phyloP scores from a whole-genome alignment of 1,140 invertebrate genomes.

The Pogonomyrmex barbatus region DNA sequence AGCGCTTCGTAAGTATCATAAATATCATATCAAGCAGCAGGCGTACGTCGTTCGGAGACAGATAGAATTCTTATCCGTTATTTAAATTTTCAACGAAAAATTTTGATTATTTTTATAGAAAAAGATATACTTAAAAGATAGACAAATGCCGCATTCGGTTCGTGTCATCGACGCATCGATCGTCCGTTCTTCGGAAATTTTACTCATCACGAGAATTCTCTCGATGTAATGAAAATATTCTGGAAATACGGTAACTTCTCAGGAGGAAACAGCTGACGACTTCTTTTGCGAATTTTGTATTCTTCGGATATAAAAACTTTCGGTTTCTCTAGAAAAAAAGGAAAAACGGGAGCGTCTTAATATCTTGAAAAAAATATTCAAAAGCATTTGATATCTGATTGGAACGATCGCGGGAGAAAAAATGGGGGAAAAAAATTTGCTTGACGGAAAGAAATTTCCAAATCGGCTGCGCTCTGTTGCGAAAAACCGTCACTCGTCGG shows the following conservation, averaged over 20 bases:
- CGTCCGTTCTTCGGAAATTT: background rate
- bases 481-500: constrained; percentile 61
- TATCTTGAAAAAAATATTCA: constrained; percentile 61
- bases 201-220: background rate
- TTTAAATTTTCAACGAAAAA: background rate
- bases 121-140: background rate
- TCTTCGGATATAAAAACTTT: constrained; percentile 28
- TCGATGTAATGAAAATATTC: background rate
- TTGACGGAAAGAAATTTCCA: constrained; percentile 41
- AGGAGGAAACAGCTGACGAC: constrained; percentile 38
- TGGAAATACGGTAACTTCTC: constrained; percentile 22
- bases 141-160: background rate
- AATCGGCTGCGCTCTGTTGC: constrained; percentile 20
- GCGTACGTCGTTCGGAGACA: background rate
- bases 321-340: background rate
- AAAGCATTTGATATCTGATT: constrained; percentile 55
- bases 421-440: constrained; percentile 49
- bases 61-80: background rate
- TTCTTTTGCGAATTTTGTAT: constrained; percentile 36
- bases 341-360: constrained; percentile 61
- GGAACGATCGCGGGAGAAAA: constrained; percentile 55
- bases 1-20: background rate
- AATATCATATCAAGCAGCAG: background rate
- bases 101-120: background rate
- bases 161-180: background rate